Base-by-base conservation (phyloP, 2,113 vertebrate genomes). In the Petrocephalus zakoni region DNA sequence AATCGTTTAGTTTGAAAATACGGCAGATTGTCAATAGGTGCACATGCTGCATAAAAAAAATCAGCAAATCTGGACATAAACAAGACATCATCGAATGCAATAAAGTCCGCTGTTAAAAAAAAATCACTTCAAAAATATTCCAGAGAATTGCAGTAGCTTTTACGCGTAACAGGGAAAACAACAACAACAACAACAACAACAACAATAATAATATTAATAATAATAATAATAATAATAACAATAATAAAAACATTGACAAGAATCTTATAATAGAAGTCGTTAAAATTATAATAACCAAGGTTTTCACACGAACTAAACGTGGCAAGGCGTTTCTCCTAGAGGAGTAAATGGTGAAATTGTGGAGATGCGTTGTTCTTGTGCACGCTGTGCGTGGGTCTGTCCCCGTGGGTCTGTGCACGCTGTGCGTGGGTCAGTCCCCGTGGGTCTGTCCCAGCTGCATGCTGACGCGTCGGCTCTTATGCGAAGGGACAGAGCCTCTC, bases 391-490 rank as follows among this genome's bases (percentile, higher is more conserved):
- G 84, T 46, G n/a, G 61, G 34, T 37, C 7, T 46, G 15, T 52
- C 64, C n/a, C n/a, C n/a, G n/a, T n/a, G n/a, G n/a, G n/a, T n/a
- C n/a, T 34, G 9, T 17, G n/a, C 53, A 15, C 2, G 21, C 78
- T 58, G 53, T 22, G 8, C 46, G 84, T 46, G n/a, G 61, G 34
- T 37, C 7, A 29, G 15, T 52, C 64, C n/a, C n/a, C n/a, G n/a
- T n/a, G n/a, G n/a, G n/a, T n/a, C n/a, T 34, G 9, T 17, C n/a
- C n/a, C n/a, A n/a, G n/a, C 84, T 51, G 87, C 89, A 86, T 87
- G 37, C 89, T 92, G 92, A 91, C 90, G 91, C 91, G 89, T 88
- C 91, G 87, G 56, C 90, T 84, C 72, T 89, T 88, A 78, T 34
- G 84, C 89, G 61, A 88, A 68, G 87, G 68, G 81, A 90, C 52